These are phyloP conservation scores for Gonioctena quinquepunctata DNA, from an alignment of 1,140 invertebrate genomes.

Conservation along the genomic window DNA sequence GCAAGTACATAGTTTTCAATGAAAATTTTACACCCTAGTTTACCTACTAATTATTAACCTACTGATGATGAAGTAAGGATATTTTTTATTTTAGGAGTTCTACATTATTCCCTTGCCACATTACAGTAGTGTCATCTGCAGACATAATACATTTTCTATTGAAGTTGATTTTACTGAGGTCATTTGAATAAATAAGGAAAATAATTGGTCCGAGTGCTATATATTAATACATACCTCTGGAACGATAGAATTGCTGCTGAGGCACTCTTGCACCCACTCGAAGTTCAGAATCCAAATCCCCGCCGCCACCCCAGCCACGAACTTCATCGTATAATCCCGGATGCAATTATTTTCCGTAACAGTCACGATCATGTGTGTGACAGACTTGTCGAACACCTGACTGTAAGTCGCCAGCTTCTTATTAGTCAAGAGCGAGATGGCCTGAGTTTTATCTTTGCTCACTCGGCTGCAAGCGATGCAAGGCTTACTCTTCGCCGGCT, in stretches of 20 bases:
- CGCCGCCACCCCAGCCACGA: slow-evolving; percentile 47
- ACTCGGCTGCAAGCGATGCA: slow-evolving; percentile 43
- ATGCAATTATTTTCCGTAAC: slow-evolving; percentile 41
- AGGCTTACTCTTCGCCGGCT: slow-evolving; percentile 26
- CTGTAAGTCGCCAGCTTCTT: slow-evolving; percentile 42
- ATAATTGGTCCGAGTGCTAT: too few species aligned
- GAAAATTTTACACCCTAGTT: too few species aligned
- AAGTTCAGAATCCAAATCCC: slow-evolving; percentile 50
- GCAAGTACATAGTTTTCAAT: too few species aligned
- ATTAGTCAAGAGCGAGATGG: slow-evolving; percentile 42
- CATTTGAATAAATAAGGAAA: too few species aligned
- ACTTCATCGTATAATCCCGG: slow-evolving; percentile 52
- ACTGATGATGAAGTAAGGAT: too few species aligned
- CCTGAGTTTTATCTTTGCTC: slow-evolving; percentile 36
- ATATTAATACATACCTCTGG: slow-evolving; percentile 47
- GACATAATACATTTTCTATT: too few species aligned
- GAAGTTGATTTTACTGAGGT: neutral
- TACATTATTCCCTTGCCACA: too few species aligned
- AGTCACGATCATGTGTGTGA: slow-evolving; percentile 50
- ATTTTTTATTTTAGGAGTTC: too few species aligned
- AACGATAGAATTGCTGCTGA: slow-evolving; percentile 39
- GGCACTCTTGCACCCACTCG: slow-evolving; percentile 50
- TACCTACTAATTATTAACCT: too few species aligned
- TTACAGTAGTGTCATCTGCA: too few species aligned
- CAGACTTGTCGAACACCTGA: slow-evolving; percentile 32